A percentile compares a stretch with the other conserved stretches of the same genome.
Conservation (phyloP, 2,888 invertebrate species). For the Nineta flava region DNA sequence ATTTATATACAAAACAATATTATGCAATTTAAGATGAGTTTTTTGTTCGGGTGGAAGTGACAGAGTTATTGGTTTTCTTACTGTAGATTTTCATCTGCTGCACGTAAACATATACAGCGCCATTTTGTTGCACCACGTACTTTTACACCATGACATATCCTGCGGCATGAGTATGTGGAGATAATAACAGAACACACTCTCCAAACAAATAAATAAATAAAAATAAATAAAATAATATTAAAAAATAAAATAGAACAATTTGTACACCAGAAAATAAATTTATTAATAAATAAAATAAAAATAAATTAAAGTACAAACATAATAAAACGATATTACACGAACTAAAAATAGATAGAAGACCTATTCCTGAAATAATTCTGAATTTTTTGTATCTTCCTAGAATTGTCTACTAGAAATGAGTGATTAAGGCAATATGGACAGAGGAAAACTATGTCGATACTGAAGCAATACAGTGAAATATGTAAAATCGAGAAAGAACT, state of each 20-base stretch:
- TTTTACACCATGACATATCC: conserved; percentile 1
- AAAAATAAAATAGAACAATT: not conserved
- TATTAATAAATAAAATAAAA: not conserved
- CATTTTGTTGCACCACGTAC: conserved; percentile 1
- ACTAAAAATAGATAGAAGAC: too few species aligned
- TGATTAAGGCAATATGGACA: too few species aligned
- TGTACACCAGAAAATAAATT: not conserved
- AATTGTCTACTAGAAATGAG: too few species aligned
- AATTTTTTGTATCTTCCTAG: too few species aligned
- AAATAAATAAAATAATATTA: not conserved
- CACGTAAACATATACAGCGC: conserved; percentile 4
- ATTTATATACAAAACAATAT: too few species aligned
- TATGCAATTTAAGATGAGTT: not conserved
- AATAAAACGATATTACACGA: too few species aligned
- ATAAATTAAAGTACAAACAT: not conserved
- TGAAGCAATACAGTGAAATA: too few species aligned
- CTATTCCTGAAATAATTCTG: too few species aligned
- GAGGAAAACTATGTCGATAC: too few species aligned
- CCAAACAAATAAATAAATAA: not conserved
- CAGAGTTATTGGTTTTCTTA: not conserved
- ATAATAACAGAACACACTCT: not conserved
- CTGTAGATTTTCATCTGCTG: conserved; percentile 1
- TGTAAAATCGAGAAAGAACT: too few species aligned
- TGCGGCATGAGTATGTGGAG: not conserved
- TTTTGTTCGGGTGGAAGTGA: not conserved